Conservation (phyloP, 2,888 invertebrate species). For the Luperina testacea region DNA sequence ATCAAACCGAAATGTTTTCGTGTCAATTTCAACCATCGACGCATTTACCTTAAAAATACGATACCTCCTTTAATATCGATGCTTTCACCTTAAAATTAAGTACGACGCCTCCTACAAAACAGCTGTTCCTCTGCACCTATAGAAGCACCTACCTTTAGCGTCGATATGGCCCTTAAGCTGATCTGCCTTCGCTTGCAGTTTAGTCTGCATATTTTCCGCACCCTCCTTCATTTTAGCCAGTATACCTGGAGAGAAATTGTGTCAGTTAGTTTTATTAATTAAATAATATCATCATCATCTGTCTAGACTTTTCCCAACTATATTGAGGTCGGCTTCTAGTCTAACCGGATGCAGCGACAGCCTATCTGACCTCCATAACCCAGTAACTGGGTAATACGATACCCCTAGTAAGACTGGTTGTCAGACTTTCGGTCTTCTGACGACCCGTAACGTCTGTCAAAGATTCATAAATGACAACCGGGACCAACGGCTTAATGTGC, state of each 20-base stretch:
- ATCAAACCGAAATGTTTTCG: no score
- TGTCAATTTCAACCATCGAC: neutral
- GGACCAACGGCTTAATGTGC: no score
- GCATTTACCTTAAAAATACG: neutral
- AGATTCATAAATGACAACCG: no score
- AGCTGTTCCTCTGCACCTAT: neutral
- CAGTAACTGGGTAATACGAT: no score
- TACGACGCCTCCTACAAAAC: neutral
- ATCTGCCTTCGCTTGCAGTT: slow-evolving; percentile 98
- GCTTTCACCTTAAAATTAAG: no score
- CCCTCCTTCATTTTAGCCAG: slow-evolving; percentile 99
- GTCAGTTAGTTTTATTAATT: neutral
- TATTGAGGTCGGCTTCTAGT: no score
- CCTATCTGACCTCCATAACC: no score
- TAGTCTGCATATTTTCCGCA: slow-evolving; percentile 97
- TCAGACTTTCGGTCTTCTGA: no score
- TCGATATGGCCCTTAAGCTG: slow-evolving; percentile 93
- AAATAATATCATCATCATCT: neutral
- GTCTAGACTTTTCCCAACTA: no score
- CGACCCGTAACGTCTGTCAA: no score
- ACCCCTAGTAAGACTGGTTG: no score
- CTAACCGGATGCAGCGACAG: no score
- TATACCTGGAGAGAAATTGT: slow-evolving; percentile 90
- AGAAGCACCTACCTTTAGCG: slow-evolving; percentile 89
- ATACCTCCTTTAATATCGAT: neutral